phyloP scores from a whole-genome alignment of 2,113 vertebrate species.

The Tinamus guttatus region DNA sequence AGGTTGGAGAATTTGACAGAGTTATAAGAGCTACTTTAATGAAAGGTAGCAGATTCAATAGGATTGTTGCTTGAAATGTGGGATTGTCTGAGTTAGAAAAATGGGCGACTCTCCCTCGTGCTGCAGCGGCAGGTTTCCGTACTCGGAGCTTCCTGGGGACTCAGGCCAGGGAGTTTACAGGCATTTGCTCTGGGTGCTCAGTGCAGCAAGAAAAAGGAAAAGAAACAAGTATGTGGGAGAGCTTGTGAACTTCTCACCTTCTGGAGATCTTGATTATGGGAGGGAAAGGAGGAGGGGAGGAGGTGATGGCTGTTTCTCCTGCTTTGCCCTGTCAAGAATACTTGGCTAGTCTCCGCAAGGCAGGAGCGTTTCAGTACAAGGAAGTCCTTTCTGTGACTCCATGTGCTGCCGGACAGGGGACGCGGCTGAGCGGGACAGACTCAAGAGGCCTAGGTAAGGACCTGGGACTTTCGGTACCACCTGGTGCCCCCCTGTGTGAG shows the following conservation, averaged over 20 bases:
- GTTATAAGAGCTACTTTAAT: conserved; percentile 71
- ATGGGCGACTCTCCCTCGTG: not conserved
- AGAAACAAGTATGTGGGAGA: not conserved
- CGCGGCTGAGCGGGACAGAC: not conserved
- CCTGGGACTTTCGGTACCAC: not conserved
- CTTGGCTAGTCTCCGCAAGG: not conserved
- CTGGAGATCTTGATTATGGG: not conserved
- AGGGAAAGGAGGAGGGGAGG: not conserved
- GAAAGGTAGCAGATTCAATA: conserved; percentile 66
- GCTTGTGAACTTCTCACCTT: not conserved
- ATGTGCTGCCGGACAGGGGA: not conserved
- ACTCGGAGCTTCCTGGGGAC: not conserved
- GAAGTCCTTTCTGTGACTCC: not conserved
- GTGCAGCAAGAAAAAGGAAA: not conserved
- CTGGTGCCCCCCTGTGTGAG: not conserved
- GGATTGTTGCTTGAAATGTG: conserved; percentile 58
- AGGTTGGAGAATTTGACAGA: conserved; percentile 72
- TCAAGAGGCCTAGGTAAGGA: no score
- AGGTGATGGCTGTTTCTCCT: not conserved
- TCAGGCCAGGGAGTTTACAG: not conserved
- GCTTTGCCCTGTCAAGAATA: not conserved
- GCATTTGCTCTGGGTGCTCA: not conserved
- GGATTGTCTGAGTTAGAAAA: conserved; percentile 54
- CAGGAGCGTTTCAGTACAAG: not conserved
- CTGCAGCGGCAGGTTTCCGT: conserved; percentile 3